A percentile compares a stretch with the other conserved stretches of the same genome.
These are phyloP conservation scores for Diadromus collaris DNA, from an alignment of 2,888 invertebrate genomes.

Conservation along the genomic window DNA sequence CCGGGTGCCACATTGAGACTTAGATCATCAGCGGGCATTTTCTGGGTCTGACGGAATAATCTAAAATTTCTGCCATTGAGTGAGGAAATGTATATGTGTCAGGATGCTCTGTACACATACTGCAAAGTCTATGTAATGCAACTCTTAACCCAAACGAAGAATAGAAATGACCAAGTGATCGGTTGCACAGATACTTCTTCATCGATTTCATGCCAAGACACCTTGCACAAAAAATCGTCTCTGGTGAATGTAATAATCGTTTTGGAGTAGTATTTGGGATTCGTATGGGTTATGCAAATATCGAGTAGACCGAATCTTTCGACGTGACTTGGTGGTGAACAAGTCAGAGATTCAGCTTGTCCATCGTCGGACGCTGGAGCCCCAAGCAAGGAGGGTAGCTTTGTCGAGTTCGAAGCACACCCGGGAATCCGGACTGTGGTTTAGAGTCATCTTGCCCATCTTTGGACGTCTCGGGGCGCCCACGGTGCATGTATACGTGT, in stretches of 20 bases:
- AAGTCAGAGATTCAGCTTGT: conserved; percentile 16
- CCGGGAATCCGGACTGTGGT: conserved; percentile 72
- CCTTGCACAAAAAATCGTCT: neutral
- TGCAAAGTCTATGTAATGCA: neutral
- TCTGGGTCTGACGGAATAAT: too few relatives aligned
- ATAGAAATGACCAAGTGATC: neutral
- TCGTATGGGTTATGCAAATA: conserved; percentile 14
- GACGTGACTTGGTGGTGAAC: conserved; percentile 11
- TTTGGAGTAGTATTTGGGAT: neutral
- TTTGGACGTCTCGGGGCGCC: conserved; percentile 50
- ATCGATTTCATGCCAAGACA: neutral
- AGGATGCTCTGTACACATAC: neutral
- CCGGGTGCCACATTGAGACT: neutral
- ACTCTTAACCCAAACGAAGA: neutral
- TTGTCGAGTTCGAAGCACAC: conserved; percentile 65
- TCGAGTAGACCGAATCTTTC: conserved; percentile 28
- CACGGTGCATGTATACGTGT: conserved; percentile 20
- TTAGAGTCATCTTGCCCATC: conserved; percentile 62
- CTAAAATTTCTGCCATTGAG: neutral
- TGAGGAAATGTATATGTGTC: neutral
- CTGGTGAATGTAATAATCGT: conserved; percentile 9
- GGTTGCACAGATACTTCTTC: neutral
- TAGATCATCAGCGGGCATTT: too few relatives aligned
- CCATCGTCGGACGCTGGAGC: neutral
- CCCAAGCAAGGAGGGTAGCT: conserved; percentile 56